Percentiles rank a stretch among this genome's conserved stretches.
Evolutionary conservation across 1,140 invertebrate genomes (phyloP).

Genomic region (Aphidius ervi): DNA sequence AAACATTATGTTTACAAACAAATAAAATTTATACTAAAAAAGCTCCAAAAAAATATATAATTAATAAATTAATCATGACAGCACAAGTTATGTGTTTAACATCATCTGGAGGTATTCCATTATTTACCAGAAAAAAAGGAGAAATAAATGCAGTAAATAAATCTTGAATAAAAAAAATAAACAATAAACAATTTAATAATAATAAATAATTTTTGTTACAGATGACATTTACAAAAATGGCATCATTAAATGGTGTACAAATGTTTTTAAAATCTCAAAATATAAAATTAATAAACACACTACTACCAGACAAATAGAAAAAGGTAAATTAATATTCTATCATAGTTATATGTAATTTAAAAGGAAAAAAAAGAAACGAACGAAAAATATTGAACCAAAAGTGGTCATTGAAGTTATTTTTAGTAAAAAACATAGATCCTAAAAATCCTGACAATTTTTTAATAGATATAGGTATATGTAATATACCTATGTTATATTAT

Average conservation of each 20-base stretch:
- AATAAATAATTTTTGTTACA: slow-evolving; percentile 35
- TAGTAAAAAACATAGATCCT: too few species aligned
- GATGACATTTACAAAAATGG: slow-evolving; percentile 74
- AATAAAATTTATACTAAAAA: too few species aligned
- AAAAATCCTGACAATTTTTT: too few species aligned
- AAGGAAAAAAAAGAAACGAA: too few species aligned
- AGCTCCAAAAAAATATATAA: too few species aligned
- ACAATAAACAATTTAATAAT: slow-evolving; percentile 1
- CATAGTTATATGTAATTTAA: too few species aligned
- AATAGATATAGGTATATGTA: too few species aligned
- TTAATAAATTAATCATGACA: slow-evolving; percentile 52
- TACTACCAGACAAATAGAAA: slow-evolving; percentile 66
- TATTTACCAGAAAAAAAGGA: slow-evolving; percentile 67
- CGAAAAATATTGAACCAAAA: too few species aligned
- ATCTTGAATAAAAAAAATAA: slow-evolving; percentile 2
- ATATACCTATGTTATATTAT: too few species aligned
- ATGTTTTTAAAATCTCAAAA: slow-evolving; percentile 75
- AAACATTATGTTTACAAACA: too few species aligned
- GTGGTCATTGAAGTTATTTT: too few species aligned
- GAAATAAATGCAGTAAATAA: slow-evolving; percentile 60
- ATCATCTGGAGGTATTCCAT: slow-evolving; percentile 65
- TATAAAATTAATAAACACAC: slow-evolving; percentile 61
- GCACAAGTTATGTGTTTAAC: slow-evolving; percentile 66
- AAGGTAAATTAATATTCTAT: too few species aligned
- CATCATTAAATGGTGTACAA: slow-evolving; percentile 79